A percentile compares a stretch with the other conserved stretches of the same genome.
phyloP scores from a whole-genome alignment of 1,140 invertebrate genomes.

The Papilio polytes region DNA sequence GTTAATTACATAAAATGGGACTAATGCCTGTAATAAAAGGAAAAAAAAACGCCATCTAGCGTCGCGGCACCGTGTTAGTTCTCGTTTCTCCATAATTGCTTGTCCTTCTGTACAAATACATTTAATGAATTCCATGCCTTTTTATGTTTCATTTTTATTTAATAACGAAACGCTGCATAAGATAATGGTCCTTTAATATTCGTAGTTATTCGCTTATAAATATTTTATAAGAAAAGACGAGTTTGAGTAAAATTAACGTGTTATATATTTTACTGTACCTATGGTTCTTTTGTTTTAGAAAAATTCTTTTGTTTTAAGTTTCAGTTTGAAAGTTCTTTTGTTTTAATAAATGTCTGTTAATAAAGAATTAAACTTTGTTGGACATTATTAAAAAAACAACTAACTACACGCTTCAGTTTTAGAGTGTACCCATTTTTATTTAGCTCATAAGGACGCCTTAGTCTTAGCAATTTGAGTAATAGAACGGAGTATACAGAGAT shows the following conservation, averaged over 20 bases:
- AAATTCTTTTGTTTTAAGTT: no score
- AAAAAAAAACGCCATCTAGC: constrained; percentile 24
- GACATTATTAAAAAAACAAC: no score
- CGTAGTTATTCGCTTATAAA: constrained; percentile 5
- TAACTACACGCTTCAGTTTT: no score
- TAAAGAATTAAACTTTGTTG: no score
- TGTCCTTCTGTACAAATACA: constrained; percentile 35
- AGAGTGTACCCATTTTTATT: no score
- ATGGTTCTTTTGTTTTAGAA: no score
- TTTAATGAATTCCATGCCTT: constrained; percentile 31
- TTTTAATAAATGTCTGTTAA: no score
- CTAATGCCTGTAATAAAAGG: constrained; percentile 33
- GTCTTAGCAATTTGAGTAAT: no score
- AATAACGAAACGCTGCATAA: constrained; percentile 24
- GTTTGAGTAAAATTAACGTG: neutral
- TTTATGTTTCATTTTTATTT: constrained; percentile 34
- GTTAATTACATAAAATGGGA: constrained; percentile 35
- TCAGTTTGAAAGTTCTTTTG: no score
- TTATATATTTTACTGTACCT: neutral
- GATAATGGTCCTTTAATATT: constrained; percentile 25
- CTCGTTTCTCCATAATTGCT: constrained; percentile 36
- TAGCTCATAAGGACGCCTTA: no score
- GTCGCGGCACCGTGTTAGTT: constrained; percentile 1
- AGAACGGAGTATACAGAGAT: no score
- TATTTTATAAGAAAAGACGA: neutral